Conservation (phyloP, 2,888 invertebrate species). For the Tenthredo mesomela region DNA sequence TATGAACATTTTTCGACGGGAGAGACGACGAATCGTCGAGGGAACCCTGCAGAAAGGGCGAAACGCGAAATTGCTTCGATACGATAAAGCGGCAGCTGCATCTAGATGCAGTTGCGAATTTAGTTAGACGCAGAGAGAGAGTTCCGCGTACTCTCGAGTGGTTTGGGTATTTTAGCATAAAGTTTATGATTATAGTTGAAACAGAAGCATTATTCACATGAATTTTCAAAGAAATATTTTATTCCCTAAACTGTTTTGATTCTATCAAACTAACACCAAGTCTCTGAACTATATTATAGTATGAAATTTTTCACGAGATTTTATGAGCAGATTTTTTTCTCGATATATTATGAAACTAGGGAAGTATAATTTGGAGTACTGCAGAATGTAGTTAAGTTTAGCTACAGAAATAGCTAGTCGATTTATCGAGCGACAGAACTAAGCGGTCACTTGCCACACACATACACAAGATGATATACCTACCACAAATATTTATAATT, state of each 20-base stretch:
- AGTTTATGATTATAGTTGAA: neutral
- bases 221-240: too few species aligned
- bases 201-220: neutral
- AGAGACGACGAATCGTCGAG: neutral
- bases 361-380: neutral
- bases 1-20: slow-evolving; percentile 3
- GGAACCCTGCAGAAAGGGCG: neutral
- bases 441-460: neutral
- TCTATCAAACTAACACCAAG: neutral
- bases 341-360: too few species aligned
- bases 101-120: neutral
- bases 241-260: neutral
- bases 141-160: neutral
- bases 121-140: neutral
- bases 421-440: slow-evolving; percentile 52
- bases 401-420: slow-evolving; percentile 51
- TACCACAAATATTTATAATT: slow-evolving; percentile 28
- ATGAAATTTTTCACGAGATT: neutral
- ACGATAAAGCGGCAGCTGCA: neutral
- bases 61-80: neutral
- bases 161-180: too few species aligned
- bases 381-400: neutral
- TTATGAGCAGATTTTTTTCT: neutral
- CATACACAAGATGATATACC: neutral
- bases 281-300: neutral